Conservation (phyloP, 2,113 vertebrate genomes). For the Hypocryptadius cinnamomeus region DNA sequence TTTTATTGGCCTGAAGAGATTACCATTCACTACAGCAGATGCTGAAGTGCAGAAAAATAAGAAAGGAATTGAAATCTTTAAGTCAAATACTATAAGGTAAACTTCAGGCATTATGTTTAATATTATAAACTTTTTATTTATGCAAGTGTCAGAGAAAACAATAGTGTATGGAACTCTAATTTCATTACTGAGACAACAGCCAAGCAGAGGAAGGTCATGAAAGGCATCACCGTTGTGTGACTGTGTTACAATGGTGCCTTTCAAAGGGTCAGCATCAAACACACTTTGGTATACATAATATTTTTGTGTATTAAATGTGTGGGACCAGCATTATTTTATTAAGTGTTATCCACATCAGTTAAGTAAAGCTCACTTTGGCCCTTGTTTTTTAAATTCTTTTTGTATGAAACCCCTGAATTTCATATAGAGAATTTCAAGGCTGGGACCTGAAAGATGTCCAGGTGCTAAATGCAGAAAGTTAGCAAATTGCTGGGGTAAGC, state of each 20-base stretch:
- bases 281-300: not conserved
- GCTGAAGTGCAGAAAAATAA: not conserved
- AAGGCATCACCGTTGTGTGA: not conserved
- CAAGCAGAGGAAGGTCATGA: not conserved
- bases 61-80: not conserved
- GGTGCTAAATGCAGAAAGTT: not conserved
- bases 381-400: not conserved
- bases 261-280: not conserved
- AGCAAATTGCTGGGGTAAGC: not conserved
- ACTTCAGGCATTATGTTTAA: not conserved
- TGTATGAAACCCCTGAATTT: not conserved
- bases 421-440: not conserved
- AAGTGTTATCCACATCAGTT: rapidly evolving
- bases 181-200: not conserved
- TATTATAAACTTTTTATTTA: not conserved
- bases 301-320: not conserved
- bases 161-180: not conserved
- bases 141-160: not conserved
- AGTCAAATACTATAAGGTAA: not conserved
- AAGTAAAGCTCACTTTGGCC: not conserved
- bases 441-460: not conserved
- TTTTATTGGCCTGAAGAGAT: not conserved
- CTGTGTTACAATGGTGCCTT: not conserved
- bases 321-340: not conserved
- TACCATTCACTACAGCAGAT: not conserved